Evolutionary conservation across 2,113 vertebrate genomes (phyloP).

Genomic region (Limnothrissa miodon): DNA sequence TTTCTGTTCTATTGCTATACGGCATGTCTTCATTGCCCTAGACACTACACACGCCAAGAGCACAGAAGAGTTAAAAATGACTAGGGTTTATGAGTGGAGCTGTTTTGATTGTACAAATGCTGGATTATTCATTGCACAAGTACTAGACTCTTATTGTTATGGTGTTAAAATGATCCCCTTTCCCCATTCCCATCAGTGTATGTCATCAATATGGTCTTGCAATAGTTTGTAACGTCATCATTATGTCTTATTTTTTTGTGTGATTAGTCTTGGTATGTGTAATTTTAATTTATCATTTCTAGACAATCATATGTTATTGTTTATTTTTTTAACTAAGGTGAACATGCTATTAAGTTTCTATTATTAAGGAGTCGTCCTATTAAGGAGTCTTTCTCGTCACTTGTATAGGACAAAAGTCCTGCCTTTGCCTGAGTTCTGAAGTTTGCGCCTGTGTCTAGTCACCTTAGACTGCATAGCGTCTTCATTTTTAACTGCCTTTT

Average conservation of each 20-base stretch:
- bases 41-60: background rate
- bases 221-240: background rate
- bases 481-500: background rate
- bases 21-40: background rate
- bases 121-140: constrained; percentile 18
- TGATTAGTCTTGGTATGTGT: constrained; percentile 46
- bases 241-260: constrained; percentile 42
- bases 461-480: background rate
- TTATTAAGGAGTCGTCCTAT: too few relatives aligned
- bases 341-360: background rate
- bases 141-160: constrained; percentile 19
- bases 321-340: constrained; percentile 8
- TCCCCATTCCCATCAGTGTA: constrained; percentile 16
- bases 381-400: background rate
- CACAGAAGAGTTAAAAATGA: background rate
- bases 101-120: background rate
- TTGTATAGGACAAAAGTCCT: constrained; percentile 1
- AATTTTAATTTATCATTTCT: constrained; percentile 12
- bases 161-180: constrained; percentile 33
- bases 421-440: background rate
- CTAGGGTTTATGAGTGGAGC: background rate
- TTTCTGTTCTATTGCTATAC: background rate
- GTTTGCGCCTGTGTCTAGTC: background rate
- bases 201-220: constrained; percentile 16
- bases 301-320: constrained; percentile 1